Percentiles rank a stretch among this genome's conserved stretches.
Conservation (phyloP, 2,888 invertebrate species). For the Stramonita haemastoma region DNA sequence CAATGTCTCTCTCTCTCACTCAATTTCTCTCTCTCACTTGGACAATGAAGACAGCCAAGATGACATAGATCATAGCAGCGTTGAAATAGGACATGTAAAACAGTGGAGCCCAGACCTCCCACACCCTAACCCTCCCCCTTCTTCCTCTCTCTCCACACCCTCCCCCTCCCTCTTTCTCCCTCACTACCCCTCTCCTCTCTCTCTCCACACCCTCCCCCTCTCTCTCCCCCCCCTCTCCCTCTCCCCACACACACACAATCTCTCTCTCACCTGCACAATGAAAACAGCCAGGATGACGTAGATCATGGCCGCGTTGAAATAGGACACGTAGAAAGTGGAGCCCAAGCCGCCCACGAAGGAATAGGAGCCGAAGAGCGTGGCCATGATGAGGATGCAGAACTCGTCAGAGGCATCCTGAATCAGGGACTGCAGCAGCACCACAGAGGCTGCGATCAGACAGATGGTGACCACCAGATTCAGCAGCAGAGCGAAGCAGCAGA, state of each 20-base stretch:
- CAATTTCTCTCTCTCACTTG: constrained; percentile 49
- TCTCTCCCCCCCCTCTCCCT: no score
- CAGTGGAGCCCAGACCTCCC: constrained; percentile 71
- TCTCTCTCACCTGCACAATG: constrained; percentile 55
- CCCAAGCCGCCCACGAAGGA: constrained; percentile 70
- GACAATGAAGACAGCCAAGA: constrained; percentile 59
- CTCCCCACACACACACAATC: no score
- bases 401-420: constrained; percentile 65
- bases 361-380: constrained; percentile 67
- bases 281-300: constrained; percentile 62
- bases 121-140: constrained; percentile 39
- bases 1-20: not conserved
- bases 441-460: constrained; percentile 63
- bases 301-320: constrained; percentile 69
- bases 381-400: constrained; percentile 68
- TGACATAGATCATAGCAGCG: constrained; percentile 60
- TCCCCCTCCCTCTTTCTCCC: no score
- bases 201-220: no score
- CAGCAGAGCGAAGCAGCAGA: constrained; percentile 63
- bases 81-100: constrained; percentile 75
- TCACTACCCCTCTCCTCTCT: no score
- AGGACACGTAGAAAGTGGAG: constrained; percentile 74
- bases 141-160: no score
- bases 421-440: constrained; percentile 63
- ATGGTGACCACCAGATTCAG: constrained; percentile 67